phyloP scores from a whole-genome alignment of 2,113 vertebrate species.

The Pristiophorus japonicus region DNA sequence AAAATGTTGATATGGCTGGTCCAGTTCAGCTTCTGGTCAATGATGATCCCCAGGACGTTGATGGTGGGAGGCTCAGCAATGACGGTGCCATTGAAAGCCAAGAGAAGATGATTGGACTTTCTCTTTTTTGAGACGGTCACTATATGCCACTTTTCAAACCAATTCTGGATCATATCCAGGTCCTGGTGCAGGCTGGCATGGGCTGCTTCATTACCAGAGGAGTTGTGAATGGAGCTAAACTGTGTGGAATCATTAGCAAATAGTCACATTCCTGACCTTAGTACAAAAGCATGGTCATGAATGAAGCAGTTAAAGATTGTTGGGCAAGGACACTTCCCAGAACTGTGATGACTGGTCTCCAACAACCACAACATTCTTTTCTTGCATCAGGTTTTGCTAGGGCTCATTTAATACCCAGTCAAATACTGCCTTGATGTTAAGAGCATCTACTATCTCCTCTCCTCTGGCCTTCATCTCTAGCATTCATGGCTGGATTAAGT shows the following conservation, averaged over 20 bases:
- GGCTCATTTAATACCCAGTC: not conserved
- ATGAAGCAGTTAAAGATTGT: not conserved
- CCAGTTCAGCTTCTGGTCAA: not conserved
- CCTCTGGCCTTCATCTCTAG: too few relatives aligned
- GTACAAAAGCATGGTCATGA: not conserved
- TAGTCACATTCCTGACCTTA: not conserved
- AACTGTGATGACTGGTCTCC: not conserved
- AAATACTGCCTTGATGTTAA: not conserved
- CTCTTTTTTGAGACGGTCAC: not conserved
- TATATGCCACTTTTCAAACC: not conserved
- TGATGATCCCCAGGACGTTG: not conserved
- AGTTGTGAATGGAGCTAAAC: not conserved
- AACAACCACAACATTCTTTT: not conserved
- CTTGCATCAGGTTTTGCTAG: not conserved
- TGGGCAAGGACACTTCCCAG: not conserved
- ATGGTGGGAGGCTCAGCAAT: too few relatives aligned
- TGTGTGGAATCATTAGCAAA: not conserved
- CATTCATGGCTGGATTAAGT: not conserved
- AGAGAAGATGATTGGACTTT: too few relatives aligned
- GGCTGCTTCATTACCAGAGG: not conserved
- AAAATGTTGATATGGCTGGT: not conserved
- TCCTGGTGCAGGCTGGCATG: not conserved
- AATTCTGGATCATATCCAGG: not conserved
- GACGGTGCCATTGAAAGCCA: too few relatives aligned
- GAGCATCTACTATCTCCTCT: not conserved